Percentiles rank a stretch among this genome's conserved stretches.
Evolutionary conservation across 2,113 vertebrate species (phyloP).

Genomic region (Campylorhamphus procurvoides): DNA sequence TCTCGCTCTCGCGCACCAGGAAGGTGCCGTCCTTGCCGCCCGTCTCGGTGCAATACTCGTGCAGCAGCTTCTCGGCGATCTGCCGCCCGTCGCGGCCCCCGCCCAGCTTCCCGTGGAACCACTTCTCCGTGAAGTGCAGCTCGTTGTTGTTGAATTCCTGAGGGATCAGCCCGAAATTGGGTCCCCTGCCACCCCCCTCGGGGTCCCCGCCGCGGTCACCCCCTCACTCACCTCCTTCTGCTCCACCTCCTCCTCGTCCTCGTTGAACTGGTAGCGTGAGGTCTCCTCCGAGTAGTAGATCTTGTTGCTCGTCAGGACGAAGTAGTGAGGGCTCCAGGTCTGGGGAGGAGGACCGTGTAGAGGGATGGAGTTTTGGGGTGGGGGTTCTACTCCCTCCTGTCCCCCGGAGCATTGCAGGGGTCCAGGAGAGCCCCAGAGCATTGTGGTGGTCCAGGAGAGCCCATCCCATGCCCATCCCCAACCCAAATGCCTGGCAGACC

Average conservation of each 20-base stretch:
- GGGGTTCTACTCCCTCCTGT: neutral
- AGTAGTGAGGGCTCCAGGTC: slow-evolving; percentile 89
- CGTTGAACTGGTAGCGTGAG: slow-evolving; percentile 81
- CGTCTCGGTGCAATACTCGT: slow-evolving; percentile 83
- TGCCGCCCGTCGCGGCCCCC: slow-evolving; percentile 84
- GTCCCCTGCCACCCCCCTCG: neutral
- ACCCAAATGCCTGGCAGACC: neutral
- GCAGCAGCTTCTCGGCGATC: slow-evolving; percentile 87
- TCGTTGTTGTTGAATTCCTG: slow-evolving; percentile 89
- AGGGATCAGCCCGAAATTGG: neutral
- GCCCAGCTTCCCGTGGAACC: slow-evolving; percentile 88
- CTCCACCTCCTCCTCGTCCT: slow-evolving; percentile 85
- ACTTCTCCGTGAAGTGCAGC: slow-evolving; percentile 86
- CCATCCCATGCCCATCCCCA: neutral
- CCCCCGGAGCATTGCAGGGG: neutral
- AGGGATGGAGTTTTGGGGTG: neutral
- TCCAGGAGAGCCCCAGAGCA: neutral
- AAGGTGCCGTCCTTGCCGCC: slow-evolving; percentile 87
- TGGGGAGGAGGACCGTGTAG: neutral
- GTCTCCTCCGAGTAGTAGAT: slow-evolving; percentile 90
- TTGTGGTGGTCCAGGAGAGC: neutral
- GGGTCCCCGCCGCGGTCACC: no score
- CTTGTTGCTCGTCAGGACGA: slow-evolving; percentile 87
- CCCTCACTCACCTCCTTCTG: slow-evolving; percentile 75
- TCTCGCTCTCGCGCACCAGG: slow-evolving; percentile 88